phyloP scores from a whole-genome alignment of 2,797 vertebrate genomes.

The Crenichthys baileyi region DNA sequence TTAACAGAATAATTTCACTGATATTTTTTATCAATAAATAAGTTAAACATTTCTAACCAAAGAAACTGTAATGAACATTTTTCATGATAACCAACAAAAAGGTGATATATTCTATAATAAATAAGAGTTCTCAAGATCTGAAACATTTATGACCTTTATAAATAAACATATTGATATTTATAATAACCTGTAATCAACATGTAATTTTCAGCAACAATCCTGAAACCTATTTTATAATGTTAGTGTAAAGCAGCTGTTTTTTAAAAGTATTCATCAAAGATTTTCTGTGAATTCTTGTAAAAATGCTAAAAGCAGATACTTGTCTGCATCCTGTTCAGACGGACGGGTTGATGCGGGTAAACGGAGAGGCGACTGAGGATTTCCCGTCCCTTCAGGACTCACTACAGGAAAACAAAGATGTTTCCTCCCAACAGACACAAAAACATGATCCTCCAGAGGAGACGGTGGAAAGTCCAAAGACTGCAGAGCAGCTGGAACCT shows the following conservation, averaged over 20 bases:
- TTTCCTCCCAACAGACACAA: conserved; percentile 15
- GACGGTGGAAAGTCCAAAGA: conserved; percentile 18
- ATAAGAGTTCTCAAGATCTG: neutral
- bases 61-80: too few relatives aligned
- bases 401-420: conserved; percentile 29
- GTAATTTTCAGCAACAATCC: neutral
- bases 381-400: conserved; percentile 23
- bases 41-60: too few relatives aligned
- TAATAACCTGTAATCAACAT: neutral
- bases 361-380: conserved; percentile 77
- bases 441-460: conserved; percentile 29
- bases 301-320: neutral
- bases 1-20: too few relatives aligned
- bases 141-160: neutral
- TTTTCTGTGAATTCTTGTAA: neutral
- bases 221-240: neutral
- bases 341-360: conserved; percentile 88
- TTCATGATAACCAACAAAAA: neutral
- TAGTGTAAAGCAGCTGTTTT: neutral
- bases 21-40: too few relatives aligned
- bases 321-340: conserved; percentile 47
- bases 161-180: neutral
- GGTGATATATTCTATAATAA: too few relatives aligned
- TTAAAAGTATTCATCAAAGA: neutral
- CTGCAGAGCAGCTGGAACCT: conserved; percentile 14